Percentiles rank a stretch among this genome's conserved stretches.
Conservation (phyloP, 2,888 invertebrate species). For the Macrosoma leucophasiata region DNA sequence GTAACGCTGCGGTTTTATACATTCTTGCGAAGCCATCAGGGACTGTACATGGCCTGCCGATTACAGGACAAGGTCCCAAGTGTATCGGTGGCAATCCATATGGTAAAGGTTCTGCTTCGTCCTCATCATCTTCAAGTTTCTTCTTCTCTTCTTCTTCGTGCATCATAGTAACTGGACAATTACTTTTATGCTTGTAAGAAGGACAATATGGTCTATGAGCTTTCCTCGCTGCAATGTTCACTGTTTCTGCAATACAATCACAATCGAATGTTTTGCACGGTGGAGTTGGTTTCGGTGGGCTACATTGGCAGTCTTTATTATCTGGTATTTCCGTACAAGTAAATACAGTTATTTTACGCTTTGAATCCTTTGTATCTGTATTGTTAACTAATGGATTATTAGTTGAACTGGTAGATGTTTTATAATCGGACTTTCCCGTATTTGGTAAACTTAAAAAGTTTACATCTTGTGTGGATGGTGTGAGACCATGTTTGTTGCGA, state of each 20-base stretch:
- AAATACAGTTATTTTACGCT: slow-evolving; percentile 32
- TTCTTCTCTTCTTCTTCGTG: slow-evolving; percentile 47
- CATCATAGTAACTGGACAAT: slow-evolving; percentile 50
- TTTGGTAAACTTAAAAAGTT: slow-evolving; percentile 22
- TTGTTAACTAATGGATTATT: slow-evolving; percentile 34
- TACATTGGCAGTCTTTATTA: slow-evolving; percentile 58
- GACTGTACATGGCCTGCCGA: slow-evolving; percentile 59
- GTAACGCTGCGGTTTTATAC: slow-evolving; percentile 53
- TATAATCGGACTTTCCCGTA: slow-evolving; percentile 20
- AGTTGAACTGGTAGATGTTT: slow-evolving; percentile 25
- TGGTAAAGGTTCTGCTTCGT: slow-evolving; percentile 53
- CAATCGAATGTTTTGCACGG: slow-evolving; percentile 63
- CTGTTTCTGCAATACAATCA: slow-evolving; percentile 47
- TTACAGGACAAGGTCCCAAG: slow-evolving; percentile 64
- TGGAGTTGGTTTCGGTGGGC: slow-evolving; percentile 51
- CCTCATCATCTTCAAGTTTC: slow-evolving; percentile 52
- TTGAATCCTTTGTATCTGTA: slow-evolving; percentile 29
- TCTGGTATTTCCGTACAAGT: slow-evolving; percentile 43
- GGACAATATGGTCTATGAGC: slow-evolving; percentile 59
- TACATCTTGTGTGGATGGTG: slow-evolving; percentile 12
- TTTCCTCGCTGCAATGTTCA: slow-evolving; percentile 46
- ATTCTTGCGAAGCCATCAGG: slow-evolving; percentile 66
- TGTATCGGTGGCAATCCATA: slow-evolving; percentile 63
- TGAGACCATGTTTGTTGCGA: slow-evolving; percentile 20
- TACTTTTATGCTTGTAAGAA: slow-evolving; percentile 51